Percentiles rank a stretch among this genome's conserved stretches.
Evolutionary conservation across 2,113 vertebrate species (phyloP).

Genomic region (Callipepla californica): DNA sequence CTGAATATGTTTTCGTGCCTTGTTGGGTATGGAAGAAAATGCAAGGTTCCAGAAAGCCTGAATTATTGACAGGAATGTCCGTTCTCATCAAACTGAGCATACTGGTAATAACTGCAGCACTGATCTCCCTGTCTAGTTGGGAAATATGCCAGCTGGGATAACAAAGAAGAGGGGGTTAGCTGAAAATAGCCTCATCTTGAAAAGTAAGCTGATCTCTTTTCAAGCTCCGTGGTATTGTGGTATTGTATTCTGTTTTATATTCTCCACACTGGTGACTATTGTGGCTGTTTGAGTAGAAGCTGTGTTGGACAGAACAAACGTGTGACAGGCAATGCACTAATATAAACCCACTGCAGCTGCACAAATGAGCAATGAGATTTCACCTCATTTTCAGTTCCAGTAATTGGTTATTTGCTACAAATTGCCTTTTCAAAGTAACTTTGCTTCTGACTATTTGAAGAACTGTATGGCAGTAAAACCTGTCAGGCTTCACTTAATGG

Average conservation of each 20-base stretch:
- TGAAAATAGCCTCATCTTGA: constrained; percentile 21
- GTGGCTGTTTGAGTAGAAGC: neutral
- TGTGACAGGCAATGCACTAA: neutral
- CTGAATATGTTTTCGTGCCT: neutral
- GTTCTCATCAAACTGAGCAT: neutral
- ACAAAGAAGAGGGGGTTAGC: constrained; percentile 21
- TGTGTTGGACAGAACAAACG: neutral
- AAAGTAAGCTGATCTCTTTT: constrained; percentile 6
- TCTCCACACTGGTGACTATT: neutral
- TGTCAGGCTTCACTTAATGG: neutral
- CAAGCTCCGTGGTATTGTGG: neutral
- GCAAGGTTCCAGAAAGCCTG: neutral
- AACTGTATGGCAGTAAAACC: neutral
- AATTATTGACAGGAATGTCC: neutral
- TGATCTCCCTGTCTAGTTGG: neutral
- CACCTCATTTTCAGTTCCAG: neutral
- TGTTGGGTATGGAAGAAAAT: neutral
- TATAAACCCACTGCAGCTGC: neutral
- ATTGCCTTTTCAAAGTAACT: neutral
- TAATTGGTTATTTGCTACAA: neutral
- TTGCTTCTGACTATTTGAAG: neutral
- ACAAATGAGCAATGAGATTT: neutral
- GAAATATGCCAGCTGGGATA: neutral
- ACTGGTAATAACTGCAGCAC: neutral
- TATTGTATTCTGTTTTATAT: neutral